Conservation (phyloP, 2,888 invertebrate genomes). For the Idaea aversata region DNA sequence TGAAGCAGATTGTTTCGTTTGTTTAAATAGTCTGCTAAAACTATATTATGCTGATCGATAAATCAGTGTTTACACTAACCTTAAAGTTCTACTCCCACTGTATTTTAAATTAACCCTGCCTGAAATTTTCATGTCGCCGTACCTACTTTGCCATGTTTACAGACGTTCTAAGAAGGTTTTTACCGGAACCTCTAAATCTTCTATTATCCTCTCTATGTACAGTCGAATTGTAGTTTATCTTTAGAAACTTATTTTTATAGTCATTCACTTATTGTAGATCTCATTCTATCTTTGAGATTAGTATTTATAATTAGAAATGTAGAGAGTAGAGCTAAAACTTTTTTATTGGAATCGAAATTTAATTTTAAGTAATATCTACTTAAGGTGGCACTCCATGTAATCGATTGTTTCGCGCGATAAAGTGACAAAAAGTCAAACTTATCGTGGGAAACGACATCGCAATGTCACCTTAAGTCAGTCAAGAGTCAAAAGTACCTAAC, state of each 20-base stretch:
- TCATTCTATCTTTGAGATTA: constrained; percentile 6
- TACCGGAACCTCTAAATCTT: too few relatives aligned
- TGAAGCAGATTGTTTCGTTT: too few relatives aligned
- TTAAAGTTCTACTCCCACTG: too few relatives aligned
- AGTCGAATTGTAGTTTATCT: constrained; percentile 36
- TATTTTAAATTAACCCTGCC: too few relatives aligned
- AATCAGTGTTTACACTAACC: too few relatives aligned
- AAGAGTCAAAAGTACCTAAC: constrained; percentile 57
- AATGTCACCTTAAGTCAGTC: constrained; percentile 21
- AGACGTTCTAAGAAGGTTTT: too few relatives aligned
- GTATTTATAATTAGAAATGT: constrained; percentile 11
- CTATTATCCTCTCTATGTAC: constrained; percentile 23
- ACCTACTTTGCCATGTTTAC: too few relatives aligned
- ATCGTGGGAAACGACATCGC: too few relatives aligned
- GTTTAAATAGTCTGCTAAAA: too few relatives aligned
- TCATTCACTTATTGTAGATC: constrained; percentile 6
- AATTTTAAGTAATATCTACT: not conserved
- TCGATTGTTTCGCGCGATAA: not conserved
- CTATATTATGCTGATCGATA: too few relatives aligned
- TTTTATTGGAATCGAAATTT: not conserved
- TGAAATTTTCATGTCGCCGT: too few relatives aligned
- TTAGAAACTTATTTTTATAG: constrained; percentile 45
- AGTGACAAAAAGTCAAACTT: too few relatives aligned
- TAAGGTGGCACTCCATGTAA: not conserved
- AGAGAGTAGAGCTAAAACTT: not conserved